phyloP scores from a whole-genome alignment of 2,113 vertebrate species.

The Phalacrocorax brasilianus region DNA sequence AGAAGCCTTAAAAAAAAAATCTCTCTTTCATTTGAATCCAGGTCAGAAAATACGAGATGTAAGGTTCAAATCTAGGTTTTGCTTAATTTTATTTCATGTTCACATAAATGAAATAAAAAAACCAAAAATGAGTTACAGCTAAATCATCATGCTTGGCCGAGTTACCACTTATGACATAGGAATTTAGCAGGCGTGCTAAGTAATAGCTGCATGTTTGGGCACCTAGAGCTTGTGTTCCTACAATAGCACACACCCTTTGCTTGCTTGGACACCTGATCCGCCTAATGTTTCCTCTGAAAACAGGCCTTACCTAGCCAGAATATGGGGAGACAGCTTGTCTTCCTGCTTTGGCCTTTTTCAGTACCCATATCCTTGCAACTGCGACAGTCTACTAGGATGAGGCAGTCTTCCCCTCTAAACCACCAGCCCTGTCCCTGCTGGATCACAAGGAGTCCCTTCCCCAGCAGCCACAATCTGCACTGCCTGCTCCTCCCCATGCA shows the following conservation, averaged over 20 bases:
- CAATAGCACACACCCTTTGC: slow-evolving; percentile 65
- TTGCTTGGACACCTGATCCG: slow-evolving; percentile 64
- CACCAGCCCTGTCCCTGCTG: not conserved
- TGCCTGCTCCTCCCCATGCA: not conserved
- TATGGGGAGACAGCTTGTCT: not conserved
- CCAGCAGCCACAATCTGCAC: not conserved
- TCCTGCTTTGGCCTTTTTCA: not conserved
- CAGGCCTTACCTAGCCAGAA: slow-evolving; percentile 19
- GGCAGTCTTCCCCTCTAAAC: not conserved
- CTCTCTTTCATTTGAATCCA: not conserved
- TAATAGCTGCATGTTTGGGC: slow-evolving; percentile 74
- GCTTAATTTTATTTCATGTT: slow-evolving; percentile 27
- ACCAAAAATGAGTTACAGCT: slow-evolving; percentile 56
- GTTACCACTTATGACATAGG: slow-evolving; percentile 67
- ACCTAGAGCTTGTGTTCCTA: slow-evolving; percentile 60
- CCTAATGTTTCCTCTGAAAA: slow-evolving; percentile 65
- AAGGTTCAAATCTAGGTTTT: slow-evolving; percentile 28
- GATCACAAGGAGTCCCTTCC: not conserved
- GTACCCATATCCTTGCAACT: not conserved
- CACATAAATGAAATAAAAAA: slow-evolving; percentile 15
- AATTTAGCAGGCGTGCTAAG: slow-evolving; percentile 73
- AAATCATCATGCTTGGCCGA: slow-evolving; percentile 61
- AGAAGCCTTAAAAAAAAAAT: not conserved
- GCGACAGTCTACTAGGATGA: not conserved
- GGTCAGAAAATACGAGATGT: not conserved